These are phyloP conservation scores for Theropithecus gelada DNA, from an alignment of 2,113 vertebrate genomes.

Conservation along the genomic window DNA sequence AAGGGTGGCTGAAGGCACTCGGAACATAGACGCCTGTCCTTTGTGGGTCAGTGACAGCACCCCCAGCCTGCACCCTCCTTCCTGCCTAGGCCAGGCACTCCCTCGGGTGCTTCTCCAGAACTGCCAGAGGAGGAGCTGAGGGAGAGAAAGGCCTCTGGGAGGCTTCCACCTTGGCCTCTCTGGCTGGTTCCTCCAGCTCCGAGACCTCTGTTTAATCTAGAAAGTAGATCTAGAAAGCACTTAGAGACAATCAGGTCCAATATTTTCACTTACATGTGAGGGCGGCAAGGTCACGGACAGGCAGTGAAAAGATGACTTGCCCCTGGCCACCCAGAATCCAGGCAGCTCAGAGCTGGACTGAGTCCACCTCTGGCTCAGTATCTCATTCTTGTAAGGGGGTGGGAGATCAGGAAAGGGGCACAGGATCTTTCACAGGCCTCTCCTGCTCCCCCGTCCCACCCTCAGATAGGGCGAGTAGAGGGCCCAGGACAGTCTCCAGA, in stretches of 20 bases:
- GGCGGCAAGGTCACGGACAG: conserved; percentile 33
- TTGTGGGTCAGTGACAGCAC: background rate
- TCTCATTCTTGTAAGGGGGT: too few relatives aligned
- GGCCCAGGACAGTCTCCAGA: background rate
- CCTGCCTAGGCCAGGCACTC: background rate
- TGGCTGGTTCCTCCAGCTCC: background rate
- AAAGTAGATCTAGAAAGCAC: conserved; percentile 28
- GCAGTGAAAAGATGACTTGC: background rate
- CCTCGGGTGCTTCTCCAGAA: background rate
- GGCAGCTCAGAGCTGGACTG: background rate
- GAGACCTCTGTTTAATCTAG: background rate
- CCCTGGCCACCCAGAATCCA: background rate
- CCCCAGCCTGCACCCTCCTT: background rate
- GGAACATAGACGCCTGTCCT: background rate
- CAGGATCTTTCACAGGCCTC: background rate
- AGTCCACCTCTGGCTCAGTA: background rate
- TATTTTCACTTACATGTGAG: background rate
- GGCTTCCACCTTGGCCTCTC: background rate
- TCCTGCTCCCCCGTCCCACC: background rate
- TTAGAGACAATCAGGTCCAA: background rate
- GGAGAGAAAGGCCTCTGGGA: background rate
- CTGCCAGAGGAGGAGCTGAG: background rate
- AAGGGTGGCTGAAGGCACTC: background rate
- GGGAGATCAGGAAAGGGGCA: background rate
- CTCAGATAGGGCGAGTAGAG: background rate